These are phyloP conservation scores for Seriola quinqueradiata DNA, from an alignment of 2,113 vertebrate species.

Conservation along the genomic window DNA sequence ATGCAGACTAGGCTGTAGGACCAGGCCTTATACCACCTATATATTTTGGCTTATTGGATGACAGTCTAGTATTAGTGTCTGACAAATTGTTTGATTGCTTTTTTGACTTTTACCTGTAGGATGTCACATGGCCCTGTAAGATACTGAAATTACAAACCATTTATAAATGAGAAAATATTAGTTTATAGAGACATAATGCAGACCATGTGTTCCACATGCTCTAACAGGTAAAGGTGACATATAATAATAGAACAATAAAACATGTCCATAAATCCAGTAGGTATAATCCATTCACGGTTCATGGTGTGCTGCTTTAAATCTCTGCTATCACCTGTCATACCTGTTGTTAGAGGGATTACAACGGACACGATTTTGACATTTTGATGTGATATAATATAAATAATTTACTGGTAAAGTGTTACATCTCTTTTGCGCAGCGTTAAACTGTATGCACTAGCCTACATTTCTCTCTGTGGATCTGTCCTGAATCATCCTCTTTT, in stretches of 20 bases:
- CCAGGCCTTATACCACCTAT: neutral
- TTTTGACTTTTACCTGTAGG: neutral
- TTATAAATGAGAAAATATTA: neutral
- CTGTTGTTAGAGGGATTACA: neutral
- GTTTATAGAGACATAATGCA: neutral
- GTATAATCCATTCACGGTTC: slow-evolving; percentile 25
- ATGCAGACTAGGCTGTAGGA: neutral
- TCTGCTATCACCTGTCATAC: slow-evolving; percentile 32
- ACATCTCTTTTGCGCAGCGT: neutral
- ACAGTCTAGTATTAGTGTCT: neutral
- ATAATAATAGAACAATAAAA: slow-evolving; percentile 10
- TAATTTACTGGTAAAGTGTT: neutral
- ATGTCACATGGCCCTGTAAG: neutral
- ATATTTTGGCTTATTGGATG: neutral
- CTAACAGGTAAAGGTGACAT: slow-evolving; percentile 33
- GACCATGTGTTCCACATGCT: neutral
- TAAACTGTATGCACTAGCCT: neutral
- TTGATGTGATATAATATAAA: neutral
- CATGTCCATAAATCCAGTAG: slow-evolving; percentile 38
- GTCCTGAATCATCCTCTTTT: slow-evolving; percentile 40
- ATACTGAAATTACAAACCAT: neutral
- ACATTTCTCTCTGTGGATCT: neutral
- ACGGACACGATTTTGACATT: neutral
- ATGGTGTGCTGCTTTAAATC: slow-evolving; percentile 22
- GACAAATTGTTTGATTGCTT: neutral